Percentiles rank a stretch among this genome's conserved stretches.
Conservation (phyloP, 1,140 invertebrate genomes). For the Solenopsis fugax region DNA sequence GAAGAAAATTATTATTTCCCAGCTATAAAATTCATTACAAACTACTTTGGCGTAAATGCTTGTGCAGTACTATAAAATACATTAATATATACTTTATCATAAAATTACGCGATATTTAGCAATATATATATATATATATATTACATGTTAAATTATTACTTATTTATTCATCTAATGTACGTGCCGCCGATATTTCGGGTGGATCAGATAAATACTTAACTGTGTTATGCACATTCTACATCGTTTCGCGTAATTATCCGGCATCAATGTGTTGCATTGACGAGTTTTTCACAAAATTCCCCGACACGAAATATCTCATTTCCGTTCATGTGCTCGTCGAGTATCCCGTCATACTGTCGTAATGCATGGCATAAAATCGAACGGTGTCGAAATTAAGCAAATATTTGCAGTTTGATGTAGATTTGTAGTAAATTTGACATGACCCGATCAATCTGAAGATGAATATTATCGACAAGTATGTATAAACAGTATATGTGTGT, state of each 20-base stretch:
- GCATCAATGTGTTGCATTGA: conserved; percentile 10
- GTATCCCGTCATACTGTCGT: conserved; percentile 10
- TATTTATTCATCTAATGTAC: conserved; percentile 29
- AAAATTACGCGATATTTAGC: conserved; percentile 7
- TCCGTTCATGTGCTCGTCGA: conserved; percentile 11
- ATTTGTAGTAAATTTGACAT: conserved; percentile 45
- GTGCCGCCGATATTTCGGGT: background rate
- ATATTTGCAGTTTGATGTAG: conserved; percentile 45
- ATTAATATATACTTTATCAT: background rate
- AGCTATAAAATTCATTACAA: conserved; percentile 16
- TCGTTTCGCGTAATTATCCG: conserved; percentile 38
- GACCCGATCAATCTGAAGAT: conserved; percentile 25
- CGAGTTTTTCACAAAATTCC: conserved; percentile 21
- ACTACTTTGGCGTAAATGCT: conserved; percentile 13
- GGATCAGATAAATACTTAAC: conserved; percentile 33
- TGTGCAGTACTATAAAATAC: background rate
- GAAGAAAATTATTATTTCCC: background rate
- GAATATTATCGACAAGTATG: conserved; percentile 43
- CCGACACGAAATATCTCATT: conserved; percentile 40
- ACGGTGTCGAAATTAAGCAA: conserved; percentile 55
- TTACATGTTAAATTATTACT: conserved; percentile 28
- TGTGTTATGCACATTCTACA: conserved; percentile 7
- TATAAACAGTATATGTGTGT: too few species aligned
- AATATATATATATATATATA: background rate
- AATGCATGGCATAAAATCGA: conserved; percentile 52